Base-by-base conservation (phyloP, 2,113 vertebrate genomes). In the Centrocercus urophasianus region DNA sequence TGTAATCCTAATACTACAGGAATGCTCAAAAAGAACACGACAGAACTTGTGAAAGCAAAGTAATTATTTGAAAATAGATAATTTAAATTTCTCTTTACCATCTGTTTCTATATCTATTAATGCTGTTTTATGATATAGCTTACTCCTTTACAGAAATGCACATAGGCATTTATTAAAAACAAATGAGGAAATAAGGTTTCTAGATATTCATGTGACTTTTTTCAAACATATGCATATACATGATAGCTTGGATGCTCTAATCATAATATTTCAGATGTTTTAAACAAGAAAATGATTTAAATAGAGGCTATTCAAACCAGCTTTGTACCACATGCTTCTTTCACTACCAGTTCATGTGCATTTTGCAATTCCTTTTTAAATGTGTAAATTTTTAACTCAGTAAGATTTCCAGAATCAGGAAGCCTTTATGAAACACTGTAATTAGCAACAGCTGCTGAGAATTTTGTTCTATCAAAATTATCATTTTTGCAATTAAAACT, bases 401-500 rank as follows among this genome's bases (percentile, higher is more conserved):
- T 7, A 85, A 77, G 42, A 77, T 77, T 73, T 22, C 17, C n/a
- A 67, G 63, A 56, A 18, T 67, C 56, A 77, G 30, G 22, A 86
- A 93, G 60, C 4, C 34, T 81, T 82, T 78, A 67, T n/a, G 47
- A 83, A 82, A 60, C 34, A 88, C 66, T 94, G 83, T 83, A 92
- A 96, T 92, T 78, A 75, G 32, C 17, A 91, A 88, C 80, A 92
- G 61, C 73, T 93, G 88, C 78, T 84, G 36, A 25, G 77, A 90
- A 60, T 77, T 90, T 75, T 72, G 47, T 78, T n/a, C 13, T n/a
- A 21, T 69, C 54, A 57, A 10, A 80, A 77, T 88, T 88, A 78
- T 67, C 47, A 75, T 72, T 34, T 65, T 17, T 54, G 6, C 50
- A 73, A 56, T 80, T 74, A 75, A 83, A 95, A 76, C 27, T 52